Conservation (phyloP, 2,113 vertebrate species). For the Nothocercus nigrocapillus region DNA sequence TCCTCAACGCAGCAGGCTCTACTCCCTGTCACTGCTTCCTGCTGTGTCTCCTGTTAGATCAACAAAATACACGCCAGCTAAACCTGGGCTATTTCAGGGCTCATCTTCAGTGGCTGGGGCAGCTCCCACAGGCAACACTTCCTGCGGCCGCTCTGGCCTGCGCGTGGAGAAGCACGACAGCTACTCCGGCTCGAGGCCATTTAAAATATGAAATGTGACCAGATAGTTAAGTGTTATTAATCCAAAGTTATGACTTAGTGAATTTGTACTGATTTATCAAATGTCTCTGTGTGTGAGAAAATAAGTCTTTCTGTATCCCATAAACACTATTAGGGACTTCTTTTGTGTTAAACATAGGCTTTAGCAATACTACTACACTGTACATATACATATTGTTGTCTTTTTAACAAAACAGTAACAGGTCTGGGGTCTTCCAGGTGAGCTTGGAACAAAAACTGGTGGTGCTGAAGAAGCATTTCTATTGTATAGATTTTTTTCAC, state of each 20-base stretch:
- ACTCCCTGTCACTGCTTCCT: background rate
- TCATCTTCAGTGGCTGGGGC: background rate
- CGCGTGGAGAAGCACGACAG: background rate
- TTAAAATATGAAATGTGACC: background rate
- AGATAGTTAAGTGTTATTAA: background rate
- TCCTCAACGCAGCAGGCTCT: background rate
- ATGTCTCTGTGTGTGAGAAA: background rate
- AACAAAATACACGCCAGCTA: background rate
- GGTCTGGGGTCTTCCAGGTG: background rate
- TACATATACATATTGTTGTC: accelerated
- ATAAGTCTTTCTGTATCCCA: background rate
- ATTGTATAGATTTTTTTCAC: background rate
- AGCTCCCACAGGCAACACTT: background rate
- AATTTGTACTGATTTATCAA: background rate
- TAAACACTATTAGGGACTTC: background rate
- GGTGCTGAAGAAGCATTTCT: background rate
- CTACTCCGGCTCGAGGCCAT: background rate
- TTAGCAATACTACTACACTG: background rate
- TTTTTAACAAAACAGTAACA: background rate
- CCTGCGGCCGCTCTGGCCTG: background rate
- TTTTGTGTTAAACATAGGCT: background rate
- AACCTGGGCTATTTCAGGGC: background rate
- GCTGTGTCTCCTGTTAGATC: background rate
- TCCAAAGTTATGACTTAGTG: background rate
- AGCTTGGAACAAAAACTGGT: background rate